These are phyloP conservation scores for Amphiprion percula DNA, from an alignment of 2,113 vertebrate species.

Conservation along the genomic window DNA sequence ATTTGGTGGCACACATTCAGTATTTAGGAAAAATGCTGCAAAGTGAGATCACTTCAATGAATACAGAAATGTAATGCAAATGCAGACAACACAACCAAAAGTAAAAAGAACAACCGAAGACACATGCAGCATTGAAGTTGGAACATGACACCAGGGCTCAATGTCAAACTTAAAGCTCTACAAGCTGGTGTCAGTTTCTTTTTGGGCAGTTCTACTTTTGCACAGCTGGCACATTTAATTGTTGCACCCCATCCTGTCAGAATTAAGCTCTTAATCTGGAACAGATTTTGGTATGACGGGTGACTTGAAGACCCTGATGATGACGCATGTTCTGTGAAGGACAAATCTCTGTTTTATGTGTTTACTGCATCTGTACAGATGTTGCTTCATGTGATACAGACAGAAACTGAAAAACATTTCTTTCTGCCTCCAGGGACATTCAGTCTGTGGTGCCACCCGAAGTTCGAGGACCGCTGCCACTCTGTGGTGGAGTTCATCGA, in stretches of 20 bases:
- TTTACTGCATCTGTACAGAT: not conserved
- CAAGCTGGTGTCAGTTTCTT: not conserved
- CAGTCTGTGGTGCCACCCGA: conserved; percentile 98
- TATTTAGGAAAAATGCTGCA: not conserved
- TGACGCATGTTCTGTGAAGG: not conserved
- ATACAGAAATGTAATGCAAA: no score
- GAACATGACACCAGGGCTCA: no score
- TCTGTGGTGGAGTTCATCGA: conserved; percentile 99
- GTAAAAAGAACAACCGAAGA: no score
- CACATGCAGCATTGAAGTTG: no score
- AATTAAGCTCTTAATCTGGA: not conserved
- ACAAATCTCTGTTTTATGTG: not conserved
- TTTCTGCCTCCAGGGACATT: conserved; percentile 89
- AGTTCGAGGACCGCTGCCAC: conserved; percentile 97
- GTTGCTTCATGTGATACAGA: not conserved
- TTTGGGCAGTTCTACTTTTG: not conserved
- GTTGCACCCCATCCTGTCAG: not conserved
- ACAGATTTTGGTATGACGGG: not conserved
- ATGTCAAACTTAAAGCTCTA: not conserved
- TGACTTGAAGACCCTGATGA: not conserved
- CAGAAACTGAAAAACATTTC: not conserved
- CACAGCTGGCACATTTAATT: no score
- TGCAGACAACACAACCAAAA: no score
- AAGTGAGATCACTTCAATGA: not conserved
- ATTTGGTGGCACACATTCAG: not conserved